Evolutionary conservation across 2,797 vertebrate species (phyloP).

Genomic region (Pseudochirops corinnae): DNA sequence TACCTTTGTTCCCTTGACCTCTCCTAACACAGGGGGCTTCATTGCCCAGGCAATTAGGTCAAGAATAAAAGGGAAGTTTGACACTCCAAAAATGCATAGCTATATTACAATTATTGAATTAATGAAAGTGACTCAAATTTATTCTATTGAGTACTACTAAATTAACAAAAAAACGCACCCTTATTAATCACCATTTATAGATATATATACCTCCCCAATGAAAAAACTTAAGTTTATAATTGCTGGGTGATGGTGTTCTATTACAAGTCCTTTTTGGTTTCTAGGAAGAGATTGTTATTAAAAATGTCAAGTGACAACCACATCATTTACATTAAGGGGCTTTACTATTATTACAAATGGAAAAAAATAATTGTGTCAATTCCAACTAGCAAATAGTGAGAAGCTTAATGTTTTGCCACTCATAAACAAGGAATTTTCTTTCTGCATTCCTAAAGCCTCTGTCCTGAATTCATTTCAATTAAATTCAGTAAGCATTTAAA

Average conservation of each 20-base stretch:
- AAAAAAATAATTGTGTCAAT: slow-evolving; percentile 27
- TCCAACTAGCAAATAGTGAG: slow-evolving; percentile 10
- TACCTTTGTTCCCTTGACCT: background rate
- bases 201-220: slow-evolving; percentile 54
- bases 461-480: background rate
- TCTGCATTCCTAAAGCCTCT: slow-evolving; percentile 8
- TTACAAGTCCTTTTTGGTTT: slow-evolving; percentile 54
- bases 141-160: slow-evolving; percentile 48
- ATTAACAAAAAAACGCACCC: slow-evolving; percentile 51
- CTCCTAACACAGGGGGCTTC: background rate
- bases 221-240: slow-evolving; percentile 49
- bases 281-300: slow-evolving; percentile 58
- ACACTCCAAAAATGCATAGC: background rate
- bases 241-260: slow-evolving; percentile 41
- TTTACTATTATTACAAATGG: background rate
- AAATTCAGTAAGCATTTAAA: background rate
- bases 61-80: slow-evolving; percentile 32
- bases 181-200: slow-evolving; percentile 65
- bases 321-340: background rate
- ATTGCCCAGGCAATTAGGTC: background rate
- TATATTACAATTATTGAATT: slow-evolving; percentile 41
- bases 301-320: slow-evolving; percentile 46
- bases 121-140: slow-evolving; percentile 46
- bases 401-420: background rate
- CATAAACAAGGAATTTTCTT: slow-evolving; percentile 21